Evolutionary conservation across 2,113 vertebrate species (phyloP), one percentile per base, ranked within the genome.

Genomic region (Hucho hucho): DNA sequence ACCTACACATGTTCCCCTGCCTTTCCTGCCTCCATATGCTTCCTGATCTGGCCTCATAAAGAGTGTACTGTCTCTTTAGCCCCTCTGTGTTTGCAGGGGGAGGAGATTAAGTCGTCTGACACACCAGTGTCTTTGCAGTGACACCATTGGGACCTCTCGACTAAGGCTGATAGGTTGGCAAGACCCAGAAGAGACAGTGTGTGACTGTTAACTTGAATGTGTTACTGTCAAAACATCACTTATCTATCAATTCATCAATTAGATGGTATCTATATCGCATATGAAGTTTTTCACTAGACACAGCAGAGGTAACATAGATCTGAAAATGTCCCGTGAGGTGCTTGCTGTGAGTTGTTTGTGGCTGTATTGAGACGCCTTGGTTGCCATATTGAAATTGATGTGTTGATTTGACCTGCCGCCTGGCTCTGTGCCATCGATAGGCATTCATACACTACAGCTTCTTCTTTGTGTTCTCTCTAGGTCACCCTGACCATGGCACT

Each of bases 1-100:
- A 61, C 63, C 25, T 22, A 47, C 72, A 53, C 37, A 25, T 81
- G 16, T 53, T 81, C 84, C 66, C 37, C 81, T 78, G 73, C 84
- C 80, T 87, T 77, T 86, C 87, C 87, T 82, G 81, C 69, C 70
- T 82, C 83, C 90, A 90, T 91, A 92, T 91, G 89, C 83, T 89
- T 76, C 78, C 75, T 82, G 76, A 74, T 87, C 87, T 84, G 22
- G 79, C 87, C 82, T 88, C 83, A 87, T 87, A 74, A 87, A 87
- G 87, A 81, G 81, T 25, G 77, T 81, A 86, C 65, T 75, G 75
- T 84, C 78, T 81, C 79, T 88, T 84, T 75, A 84, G 83, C 79
- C 85, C 79, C 76, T 61, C 69, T 0, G 4, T 47, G 65, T 11
- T 64, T 46, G 70, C 79, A 11, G 26, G 63, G 75, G 77, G 87